These are phyloP conservation scores for Mormoops blainvillei DNA, from an alignment of 2,113 vertebrate genomes.

Conservation along the genomic window DNA sequence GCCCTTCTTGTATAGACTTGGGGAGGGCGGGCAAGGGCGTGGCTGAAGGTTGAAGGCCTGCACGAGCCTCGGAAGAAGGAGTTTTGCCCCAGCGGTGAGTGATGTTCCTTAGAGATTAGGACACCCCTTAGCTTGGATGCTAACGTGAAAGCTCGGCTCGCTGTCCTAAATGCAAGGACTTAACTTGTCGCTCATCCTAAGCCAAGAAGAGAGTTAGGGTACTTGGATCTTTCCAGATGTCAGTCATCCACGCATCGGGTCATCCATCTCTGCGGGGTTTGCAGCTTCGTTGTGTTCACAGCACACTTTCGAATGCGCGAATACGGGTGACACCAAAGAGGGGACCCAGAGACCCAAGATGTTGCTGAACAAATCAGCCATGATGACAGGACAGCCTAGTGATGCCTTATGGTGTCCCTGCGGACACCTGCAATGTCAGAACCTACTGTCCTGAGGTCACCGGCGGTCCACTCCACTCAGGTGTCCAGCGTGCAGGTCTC, in stretches of 20 bases:
- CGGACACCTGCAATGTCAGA: background rate
- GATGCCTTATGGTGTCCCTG: too few relatives aligned
- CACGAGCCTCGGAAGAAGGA: background rate
- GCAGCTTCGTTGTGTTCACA: background rate
- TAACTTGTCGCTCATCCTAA: background rate
- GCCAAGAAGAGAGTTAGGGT: background rate
- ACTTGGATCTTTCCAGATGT: background rate
- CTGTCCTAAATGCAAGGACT: background rate
- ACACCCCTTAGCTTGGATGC: background rate
- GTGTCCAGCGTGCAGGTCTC: background rate
- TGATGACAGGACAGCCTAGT: background rate
- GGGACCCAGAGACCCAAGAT: background rate
- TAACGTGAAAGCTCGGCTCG: background rate
- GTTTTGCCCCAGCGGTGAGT: background rate
- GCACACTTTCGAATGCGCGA: background rate
- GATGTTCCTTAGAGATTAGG: background rate
- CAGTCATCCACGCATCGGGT: background rate
- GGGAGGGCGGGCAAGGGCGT: rapidly evolving
- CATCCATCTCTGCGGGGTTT: background rate
- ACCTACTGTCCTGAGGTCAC: background rate
- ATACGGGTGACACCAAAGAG: background rate
- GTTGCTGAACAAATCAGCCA: background rate
- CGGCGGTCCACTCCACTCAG: background rate
- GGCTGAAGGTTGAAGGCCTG: background rate
- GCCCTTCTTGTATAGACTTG: background rate